Conservation (phyloP, 1,140 invertebrate genomes). For the Trichomalopsis sarcophagae region DNA sequence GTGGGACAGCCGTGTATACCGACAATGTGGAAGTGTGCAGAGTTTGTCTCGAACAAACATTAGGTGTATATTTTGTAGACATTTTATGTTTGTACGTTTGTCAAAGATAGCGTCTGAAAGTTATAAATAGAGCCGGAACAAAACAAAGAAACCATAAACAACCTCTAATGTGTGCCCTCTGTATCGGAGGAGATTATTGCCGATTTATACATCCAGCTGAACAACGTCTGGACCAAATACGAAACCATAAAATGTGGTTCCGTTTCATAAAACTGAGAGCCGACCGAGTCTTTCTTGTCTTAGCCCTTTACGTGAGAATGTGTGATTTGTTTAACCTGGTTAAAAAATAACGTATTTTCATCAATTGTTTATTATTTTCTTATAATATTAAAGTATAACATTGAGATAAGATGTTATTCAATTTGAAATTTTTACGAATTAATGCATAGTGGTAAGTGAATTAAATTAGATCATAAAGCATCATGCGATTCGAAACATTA, state of each 20-base stretch:
- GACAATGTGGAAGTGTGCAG: background rate
- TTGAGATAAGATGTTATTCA: background rate
- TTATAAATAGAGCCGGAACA: conserved; percentile 3
- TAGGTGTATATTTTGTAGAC: background rate
- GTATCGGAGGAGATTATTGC: background rate
- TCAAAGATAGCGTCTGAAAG: background rate
- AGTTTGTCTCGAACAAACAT: conserved; percentile 17
- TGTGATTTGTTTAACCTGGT: conserved; percentile 7
- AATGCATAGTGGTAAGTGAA: background rate
- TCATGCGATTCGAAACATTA: background rate
- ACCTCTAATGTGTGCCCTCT: background rate
- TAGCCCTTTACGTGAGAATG: background rate
- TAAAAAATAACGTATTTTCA: background rate
- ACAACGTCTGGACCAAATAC: background rate
- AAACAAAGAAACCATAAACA: conserved; percentile 27
- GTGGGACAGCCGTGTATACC: background rate
- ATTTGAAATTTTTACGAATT: background rate
- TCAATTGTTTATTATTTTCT: background rate
- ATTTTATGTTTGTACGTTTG: conserved; percentile 31
- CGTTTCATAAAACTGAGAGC: conserved; percentile 8
- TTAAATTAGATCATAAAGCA: background rate
- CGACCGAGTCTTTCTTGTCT: background rate
- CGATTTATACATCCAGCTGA: background rate
- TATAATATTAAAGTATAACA: no score
- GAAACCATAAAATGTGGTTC: conserved; percentile 2